phyloP scores from a whole-genome alignment of 2,113 vertebrate species.

The Trichechus manatus region DNA sequence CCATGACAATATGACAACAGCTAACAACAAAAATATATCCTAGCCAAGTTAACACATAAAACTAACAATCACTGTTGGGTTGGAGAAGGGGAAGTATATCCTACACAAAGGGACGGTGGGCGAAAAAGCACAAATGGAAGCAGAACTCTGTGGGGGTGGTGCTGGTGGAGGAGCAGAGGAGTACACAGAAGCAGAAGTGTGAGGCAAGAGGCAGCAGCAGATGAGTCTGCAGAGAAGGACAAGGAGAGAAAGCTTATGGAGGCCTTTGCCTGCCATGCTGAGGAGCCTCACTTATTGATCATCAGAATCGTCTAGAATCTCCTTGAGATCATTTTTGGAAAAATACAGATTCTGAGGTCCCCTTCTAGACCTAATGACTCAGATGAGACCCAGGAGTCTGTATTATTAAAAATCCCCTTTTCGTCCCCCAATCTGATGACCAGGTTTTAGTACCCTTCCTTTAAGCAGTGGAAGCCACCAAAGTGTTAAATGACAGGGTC shows the following conservation, averaged over 20 bases:
- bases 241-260: neutral
- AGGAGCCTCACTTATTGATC: neutral
- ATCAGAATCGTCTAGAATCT: neutral
- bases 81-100: neutral
- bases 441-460: neutral
- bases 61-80: neutral
- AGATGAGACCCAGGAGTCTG: neutral
- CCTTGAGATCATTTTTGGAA: neutral
- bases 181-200: neutral
- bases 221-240: neutral
- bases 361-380: neutral
- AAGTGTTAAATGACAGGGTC: conserved; percentile 42
- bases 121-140: neutral
- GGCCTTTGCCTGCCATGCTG: neutral
- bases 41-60: neutral
- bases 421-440: neutral
- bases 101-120: neutral
- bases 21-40: neutral
- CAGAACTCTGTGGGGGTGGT: neutral
- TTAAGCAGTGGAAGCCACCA: neutral
- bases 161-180: neutral
- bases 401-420: neutral
- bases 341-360: neutral
- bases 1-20: neutral
- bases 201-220: neutral